Conservation (phyloP, 2,888 invertebrate species). For the Drosophila kanekoi region DNA sequence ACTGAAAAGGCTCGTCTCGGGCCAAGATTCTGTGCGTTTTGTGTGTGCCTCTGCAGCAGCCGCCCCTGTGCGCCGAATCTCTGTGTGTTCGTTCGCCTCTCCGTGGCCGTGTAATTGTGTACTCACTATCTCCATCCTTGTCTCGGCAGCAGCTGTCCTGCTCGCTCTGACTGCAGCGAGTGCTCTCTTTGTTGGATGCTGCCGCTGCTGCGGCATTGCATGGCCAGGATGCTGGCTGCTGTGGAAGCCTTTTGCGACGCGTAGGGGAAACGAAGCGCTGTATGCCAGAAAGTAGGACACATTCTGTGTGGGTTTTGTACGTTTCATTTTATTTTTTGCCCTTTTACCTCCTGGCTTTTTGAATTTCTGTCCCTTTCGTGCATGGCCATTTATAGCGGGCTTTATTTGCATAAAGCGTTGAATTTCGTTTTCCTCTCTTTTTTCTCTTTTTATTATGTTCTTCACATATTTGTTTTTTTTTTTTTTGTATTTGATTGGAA, state of each 20-base stretch:
- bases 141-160: slow-evolving; percentile 10
- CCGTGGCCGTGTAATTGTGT: background rate
- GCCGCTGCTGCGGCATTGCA: slow-evolving; percentile 7
- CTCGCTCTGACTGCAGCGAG: slow-evolving; percentile 8
- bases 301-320: slow-evolving; percentile 25
- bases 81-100: slow-evolving; percentile 9
- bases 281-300: slow-evolving; percentile 73
- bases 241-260: slow-evolving; percentile 19
- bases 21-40: slow-evolving; percentile 27
- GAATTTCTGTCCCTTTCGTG: slow-evolving; percentile 9
- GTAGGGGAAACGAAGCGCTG: slow-evolving; percentile 51
- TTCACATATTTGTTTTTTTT: background rate
- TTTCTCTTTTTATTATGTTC: background rate
- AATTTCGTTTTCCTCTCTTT: slow-evolving; percentile 14
- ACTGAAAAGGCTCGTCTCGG: slow-evolving; percentile 80
- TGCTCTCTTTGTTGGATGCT: slow-evolving; percentile 15
- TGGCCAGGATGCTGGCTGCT: slow-evolving; percentile 7
- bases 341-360: slow-evolving; percentile 17
- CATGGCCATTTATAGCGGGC: slow-evolving; percentile 27
- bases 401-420: slow-evolving; percentile 48
- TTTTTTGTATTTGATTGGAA: slow-evolving; percentile 44
- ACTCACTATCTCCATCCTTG: slow-evolving; percentile 16
- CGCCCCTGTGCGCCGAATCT: slow-evolving; percentile 66
- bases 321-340: slow-evolving; percentile 5
- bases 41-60: slow-evolving; percentile 50